phyloP scores from a whole-genome alignment of 2,797 vertebrate species.

The Acanthurus tractus region DNA sequence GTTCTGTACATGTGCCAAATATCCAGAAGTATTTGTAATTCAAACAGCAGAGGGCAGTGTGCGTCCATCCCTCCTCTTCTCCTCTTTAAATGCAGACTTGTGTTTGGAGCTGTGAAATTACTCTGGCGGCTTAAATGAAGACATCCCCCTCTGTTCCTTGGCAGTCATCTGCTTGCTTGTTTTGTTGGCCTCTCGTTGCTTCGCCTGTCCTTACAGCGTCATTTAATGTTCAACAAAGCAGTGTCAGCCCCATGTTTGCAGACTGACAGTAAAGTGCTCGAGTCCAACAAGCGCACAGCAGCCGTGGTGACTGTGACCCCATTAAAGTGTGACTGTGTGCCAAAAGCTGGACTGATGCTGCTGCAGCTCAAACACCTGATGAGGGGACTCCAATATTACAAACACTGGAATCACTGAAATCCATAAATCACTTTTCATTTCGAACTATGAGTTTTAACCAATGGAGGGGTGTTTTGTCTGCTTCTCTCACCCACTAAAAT shows the following conservation, averaged over 20 bases:
- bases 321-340: conserved; percentile 62
- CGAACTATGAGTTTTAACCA: neutral
- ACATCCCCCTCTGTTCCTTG: conserved; percentile 58
- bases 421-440: neutral
- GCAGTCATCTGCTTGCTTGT: conserved; percentile 65
- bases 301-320: conserved; percentile 59
- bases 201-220: conserved; percentile 40
- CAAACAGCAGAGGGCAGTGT: conserved; percentile 80
- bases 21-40: neutral
- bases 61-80: neutral
- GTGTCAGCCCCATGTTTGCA: conserved; percentile 22
- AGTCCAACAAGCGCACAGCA: conserved; percentile 42
- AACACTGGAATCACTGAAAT: neutral
- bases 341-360: conserved; percentile 37
- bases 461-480: neutral
- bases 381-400: conserved; percentile 22
- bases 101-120: conserved; percentile 69
- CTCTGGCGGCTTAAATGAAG: conserved; percentile 73
- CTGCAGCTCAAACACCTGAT: conserved; percentile 41
- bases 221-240: conserved; percentile 52
- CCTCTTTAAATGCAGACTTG: conserved; percentile 33
- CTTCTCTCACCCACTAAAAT: neutral
- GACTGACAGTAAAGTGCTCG: conserved; percentile 44
- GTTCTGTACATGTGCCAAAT: neutral
- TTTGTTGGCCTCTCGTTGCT: conserved; percentile 60